phyloP scores from a whole-genome alignment of 2,797 vertebrate species.

The Aythya fuligula region DNA sequence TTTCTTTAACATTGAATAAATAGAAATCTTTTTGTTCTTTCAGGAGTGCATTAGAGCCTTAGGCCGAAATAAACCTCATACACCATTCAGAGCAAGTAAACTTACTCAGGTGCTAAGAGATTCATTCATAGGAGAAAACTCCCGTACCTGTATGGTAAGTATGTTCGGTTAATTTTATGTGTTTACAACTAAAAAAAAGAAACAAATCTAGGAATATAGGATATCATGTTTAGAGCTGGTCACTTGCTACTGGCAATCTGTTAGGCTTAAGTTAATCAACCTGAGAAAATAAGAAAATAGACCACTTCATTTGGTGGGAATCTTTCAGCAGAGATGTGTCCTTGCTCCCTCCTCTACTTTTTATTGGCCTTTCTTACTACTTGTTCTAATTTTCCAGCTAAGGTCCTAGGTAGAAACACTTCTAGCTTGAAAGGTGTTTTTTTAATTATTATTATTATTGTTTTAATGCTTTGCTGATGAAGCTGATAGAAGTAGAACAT shows the following conservation, averaged over 20 bases:
- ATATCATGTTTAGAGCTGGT: not conserved
- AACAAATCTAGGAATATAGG: not conserved
- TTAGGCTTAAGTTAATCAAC: not conserved
- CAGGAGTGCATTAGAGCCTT: slow-evolving; percentile 98
- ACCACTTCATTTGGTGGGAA: not conserved
- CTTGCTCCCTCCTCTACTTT: not conserved
- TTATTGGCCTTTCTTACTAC: not conserved
- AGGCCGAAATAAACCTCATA: slow-evolving; percentile 96
- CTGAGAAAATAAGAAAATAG: not conserved
- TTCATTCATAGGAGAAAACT: slow-evolving; percentile 99
- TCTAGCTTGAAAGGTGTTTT: not conserved
- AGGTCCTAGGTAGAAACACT: not conserved
- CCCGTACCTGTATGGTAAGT: slow-evolving; percentile 97
- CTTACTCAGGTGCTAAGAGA: slow-evolving; percentile 97
- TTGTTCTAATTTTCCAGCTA: not conserved
- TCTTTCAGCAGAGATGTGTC: not conserved
- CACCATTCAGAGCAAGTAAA: slow-evolving; percentile 97
- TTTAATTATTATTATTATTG: not conserved
- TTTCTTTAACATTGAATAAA: not conserved
- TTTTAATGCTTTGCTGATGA: no score
- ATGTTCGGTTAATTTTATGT: not conserved
- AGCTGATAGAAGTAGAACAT: not conserved
- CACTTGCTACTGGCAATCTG: not conserved
- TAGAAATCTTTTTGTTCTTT: slow-evolving; percentile 33
- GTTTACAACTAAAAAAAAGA: not conserved